phyloP scores from a whole-genome alignment of 2,888 invertebrate species.

The Nasonia oneida region DNA sequence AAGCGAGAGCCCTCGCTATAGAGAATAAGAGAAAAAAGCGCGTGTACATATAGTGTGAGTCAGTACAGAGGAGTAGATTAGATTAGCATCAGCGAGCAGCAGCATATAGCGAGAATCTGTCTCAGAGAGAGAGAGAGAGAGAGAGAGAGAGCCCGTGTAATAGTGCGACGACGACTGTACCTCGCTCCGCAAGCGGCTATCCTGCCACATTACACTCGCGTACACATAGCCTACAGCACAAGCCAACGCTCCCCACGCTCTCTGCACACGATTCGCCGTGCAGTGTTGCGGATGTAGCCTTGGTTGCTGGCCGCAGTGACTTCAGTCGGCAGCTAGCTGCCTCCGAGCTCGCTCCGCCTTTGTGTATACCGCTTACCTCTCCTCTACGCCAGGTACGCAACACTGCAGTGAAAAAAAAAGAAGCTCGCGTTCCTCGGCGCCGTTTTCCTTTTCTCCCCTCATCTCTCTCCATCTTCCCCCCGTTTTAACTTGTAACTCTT shows the following conservation, averaged over 20 bases:
- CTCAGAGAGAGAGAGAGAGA: background rate
- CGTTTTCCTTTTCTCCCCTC: too few species aligned
- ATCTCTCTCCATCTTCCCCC: too few species aligned
- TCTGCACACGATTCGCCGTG: background rate
- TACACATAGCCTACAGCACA: background rate
- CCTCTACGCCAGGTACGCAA: too few species aligned
- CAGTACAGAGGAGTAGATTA: background rate
- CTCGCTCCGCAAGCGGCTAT: too few species aligned
- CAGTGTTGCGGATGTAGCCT: background rate
- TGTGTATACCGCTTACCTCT: too few species aligned
- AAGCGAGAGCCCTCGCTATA: background rate
- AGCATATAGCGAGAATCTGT: background rate
- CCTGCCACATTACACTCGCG: background rate
- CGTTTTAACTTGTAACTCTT: too few species aligned
- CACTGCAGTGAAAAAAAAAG: background rate
- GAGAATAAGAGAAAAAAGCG: background rate
- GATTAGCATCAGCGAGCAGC: background rate
- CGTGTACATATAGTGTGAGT: background rate
- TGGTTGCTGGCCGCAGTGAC: constrained; percentile 6
- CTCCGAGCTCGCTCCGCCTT: background rate
- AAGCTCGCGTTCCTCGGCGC: too few species aligned
- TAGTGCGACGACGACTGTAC: too few species aligned
- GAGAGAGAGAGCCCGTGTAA: too few species aligned
- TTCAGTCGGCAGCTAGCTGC: constrained; percentile 20
- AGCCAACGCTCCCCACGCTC: background rate